Evolutionary conservation across 1,140 invertebrate genomes (phyloP).

Genomic region (Microplitis mediator): DNA sequence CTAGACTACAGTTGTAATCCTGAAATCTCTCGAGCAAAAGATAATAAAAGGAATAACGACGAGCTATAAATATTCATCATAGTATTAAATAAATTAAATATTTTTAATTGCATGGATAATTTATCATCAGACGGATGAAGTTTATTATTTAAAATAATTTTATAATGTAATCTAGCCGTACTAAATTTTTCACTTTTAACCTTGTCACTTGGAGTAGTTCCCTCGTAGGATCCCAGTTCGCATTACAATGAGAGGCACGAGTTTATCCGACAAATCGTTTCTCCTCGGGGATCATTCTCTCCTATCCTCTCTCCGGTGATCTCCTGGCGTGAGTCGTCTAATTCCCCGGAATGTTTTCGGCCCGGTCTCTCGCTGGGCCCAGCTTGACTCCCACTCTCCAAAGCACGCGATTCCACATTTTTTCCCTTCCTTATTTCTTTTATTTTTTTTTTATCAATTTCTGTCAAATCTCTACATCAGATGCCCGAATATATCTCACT

Average conservation of each 20-base stretch:
- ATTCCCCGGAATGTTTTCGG: conserved; percentile 55
- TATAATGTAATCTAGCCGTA: neutral
- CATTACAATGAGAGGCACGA: conserved; percentile 48
- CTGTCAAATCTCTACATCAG: conserved; percentile 30
- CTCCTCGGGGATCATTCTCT: conserved; percentile 28
- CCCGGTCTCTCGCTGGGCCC: conserved; percentile 51
- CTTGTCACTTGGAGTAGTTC: neutral
- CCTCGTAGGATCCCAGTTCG: conserved; percentile 39
- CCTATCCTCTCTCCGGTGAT: conserved; percentile 33
- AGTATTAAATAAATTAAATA: too few relatives aligned
- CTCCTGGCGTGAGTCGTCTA: conserved; percentile 48
- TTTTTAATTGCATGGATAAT: too few relatives aligned
- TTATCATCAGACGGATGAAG: too few relatives aligned
- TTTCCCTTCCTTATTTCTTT: conserved; percentile 27
- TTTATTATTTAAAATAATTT: too few relatives aligned
- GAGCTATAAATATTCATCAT: too few relatives aligned
- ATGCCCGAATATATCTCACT: conserved; percentile 6
- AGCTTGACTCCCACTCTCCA: conserved; percentile 49
- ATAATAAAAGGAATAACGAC: neutral
- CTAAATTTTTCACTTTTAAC: neutral
- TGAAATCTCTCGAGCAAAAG: conserved; percentile 36
- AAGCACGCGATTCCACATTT: conserved; percentile 32
- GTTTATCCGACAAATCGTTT: conserved; percentile 52
- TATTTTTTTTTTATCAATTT: conserved; percentile 21
- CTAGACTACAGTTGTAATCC: conserved; percentile 43